A percentile compares a stretch with the other conserved stretches of the same genome.
Conservation (phyloP, 2,797 vertebrate genomes). For the Syngnathus acus region DNA sequence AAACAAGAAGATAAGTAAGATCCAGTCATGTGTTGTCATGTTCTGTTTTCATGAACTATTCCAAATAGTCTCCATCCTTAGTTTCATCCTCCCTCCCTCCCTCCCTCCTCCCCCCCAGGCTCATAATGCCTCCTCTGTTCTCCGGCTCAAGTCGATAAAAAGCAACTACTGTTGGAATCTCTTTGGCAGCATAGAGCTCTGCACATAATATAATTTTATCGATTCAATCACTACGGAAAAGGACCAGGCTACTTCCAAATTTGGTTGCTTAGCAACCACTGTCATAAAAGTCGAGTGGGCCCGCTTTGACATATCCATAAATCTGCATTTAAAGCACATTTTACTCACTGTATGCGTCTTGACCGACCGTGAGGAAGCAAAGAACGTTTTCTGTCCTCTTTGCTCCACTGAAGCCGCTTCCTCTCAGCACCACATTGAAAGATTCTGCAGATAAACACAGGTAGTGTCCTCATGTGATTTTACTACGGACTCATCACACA, state of each 20-base stretch:
- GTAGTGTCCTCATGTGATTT: not conserved
- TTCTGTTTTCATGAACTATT: conserved; percentile 9
- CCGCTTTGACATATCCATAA: no score
- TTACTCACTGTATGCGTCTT: conserved; percentile 75
- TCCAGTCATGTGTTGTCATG: conserved; percentile 17
- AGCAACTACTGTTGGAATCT: conserved; percentile 50
- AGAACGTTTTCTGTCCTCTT: conserved; percentile 61
- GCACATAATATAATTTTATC: conserved; percentile 12
- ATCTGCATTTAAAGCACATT: not conserved
- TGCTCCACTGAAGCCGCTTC: conserved; percentile 77
- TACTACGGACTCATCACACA: no score
- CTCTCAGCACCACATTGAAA: conserved; percentile 83
- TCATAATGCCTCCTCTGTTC: conserved; percentile 58
- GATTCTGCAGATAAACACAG: conserved; percentile 69
- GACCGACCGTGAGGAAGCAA: conserved; percentile 75
- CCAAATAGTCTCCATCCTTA: conserved; percentile 23
- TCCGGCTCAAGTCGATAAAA: conserved; percentile 12
- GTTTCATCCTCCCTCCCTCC: conserved; percentile 12
- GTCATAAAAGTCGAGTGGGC: no score
- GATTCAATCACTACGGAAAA: not conserved
- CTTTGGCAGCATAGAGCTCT: conserved; percentile 24
- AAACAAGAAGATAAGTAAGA: not conserved
- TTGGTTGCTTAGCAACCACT: no score
- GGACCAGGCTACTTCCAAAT: no score
- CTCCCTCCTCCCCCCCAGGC: conserved; percentile 10